Conservation (phyloP, 1,140 invertebrate genomes). For the Ceratoteleas bidentatus region DNA sequence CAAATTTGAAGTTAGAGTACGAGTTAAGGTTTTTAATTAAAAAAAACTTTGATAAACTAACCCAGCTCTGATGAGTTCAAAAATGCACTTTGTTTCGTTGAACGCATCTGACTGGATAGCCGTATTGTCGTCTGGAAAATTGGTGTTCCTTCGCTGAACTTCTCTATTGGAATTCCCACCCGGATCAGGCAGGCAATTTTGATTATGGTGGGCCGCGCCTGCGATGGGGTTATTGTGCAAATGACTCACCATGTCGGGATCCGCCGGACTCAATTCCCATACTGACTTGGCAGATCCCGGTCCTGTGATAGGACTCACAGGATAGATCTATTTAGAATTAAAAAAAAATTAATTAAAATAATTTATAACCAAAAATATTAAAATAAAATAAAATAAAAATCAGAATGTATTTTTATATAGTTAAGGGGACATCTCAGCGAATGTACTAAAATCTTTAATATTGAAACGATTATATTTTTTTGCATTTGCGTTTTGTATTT, state of each 20-base stretch:
- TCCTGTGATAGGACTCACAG: slow-evolving; percentile 83
- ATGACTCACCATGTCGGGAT: slow-evolving; percentile 81
- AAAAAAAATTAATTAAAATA: neutral
- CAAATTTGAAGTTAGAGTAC: too few relatives aligned
- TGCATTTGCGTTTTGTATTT: too few relatives aligned
- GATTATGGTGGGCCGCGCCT: slow-evolving; percentile 80
- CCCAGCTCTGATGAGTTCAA: slow-evolving; percentile 78
- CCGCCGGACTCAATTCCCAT: slow-evolving; percentile 86
- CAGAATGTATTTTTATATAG: too few relatives aligned
- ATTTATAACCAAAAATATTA: neutral
- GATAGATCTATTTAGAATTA: slow-evolving; percentile 74
- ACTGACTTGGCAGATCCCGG: slow-evolving; percentile 92
- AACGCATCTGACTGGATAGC: slow-evolving; percentile 71
- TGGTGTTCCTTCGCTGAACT: slow-evolving; percentile 69
- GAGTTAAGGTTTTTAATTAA: too few relatives aligned
- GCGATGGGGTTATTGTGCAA: slow-evolving; percentile 85
- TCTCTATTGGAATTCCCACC: slow-evolving; percentile 48
- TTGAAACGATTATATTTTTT: too few relatives aligned
- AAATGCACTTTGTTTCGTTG: slow-evolving; percentile 76
- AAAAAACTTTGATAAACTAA: slow-evolving; percentile 36
- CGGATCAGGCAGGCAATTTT: slow-evolving; percentile 66
- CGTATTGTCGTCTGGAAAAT: slow-evolving; percentile 76
- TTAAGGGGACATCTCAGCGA: too few relatives aligned
- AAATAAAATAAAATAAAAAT: too few relatives aligned
- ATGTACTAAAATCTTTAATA: too few relatives aligned